Evolutionary conservation across 2,113 vertebrate species (phyloP), one percentile per base, ranked within the genome.

Genomic region (Strix aluco): DNA sequence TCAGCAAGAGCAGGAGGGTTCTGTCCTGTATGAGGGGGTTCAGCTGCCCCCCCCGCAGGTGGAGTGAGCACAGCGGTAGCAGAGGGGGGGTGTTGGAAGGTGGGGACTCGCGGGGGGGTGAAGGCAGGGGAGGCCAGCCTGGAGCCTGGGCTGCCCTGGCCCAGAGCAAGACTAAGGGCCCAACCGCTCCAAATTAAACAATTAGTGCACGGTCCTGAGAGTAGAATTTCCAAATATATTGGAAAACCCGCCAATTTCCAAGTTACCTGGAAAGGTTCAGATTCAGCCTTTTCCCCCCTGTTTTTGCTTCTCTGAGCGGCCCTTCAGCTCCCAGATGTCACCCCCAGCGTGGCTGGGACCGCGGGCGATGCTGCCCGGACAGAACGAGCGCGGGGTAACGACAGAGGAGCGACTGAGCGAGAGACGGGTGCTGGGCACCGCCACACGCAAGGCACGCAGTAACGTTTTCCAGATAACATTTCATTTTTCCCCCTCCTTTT

Each of bases 381-480:
- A 32, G 18, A 84, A 49, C 0, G 29, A 62, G 42, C 3, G 13
- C 12, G 4, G n/a, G 4, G 30, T 15, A 23, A 21, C 4, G 83
- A 78, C 40, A 42, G 40, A 75, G 85, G 67, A 65, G 61, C 38
- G 46, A 22, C 40, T 82, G 86, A 86, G 80, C 66, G 29, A 72
- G 80, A 75, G 74, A 5, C 74, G 46, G 66, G 70, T 61, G 22
- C 47, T 38, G 5, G 15, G 26, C 32, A 1, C 47, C 25, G 61
- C 55, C 47, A 38, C 1, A 27, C 8, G 1, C 55, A 16, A 89
- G 61, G 44, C 82, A 19, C 36, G 79, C 70, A 34, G 74, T 82
- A 40, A 52, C 75, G 44, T 61, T 92, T 95, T 95, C 90, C 82
- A 82, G 79, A 72, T 61, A 82, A 47, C 58, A 1, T 69, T 92